Conservation (phyloP, 2,113 vertebrate genomes). For the Anarrhichthys ocellatus region DNA sequence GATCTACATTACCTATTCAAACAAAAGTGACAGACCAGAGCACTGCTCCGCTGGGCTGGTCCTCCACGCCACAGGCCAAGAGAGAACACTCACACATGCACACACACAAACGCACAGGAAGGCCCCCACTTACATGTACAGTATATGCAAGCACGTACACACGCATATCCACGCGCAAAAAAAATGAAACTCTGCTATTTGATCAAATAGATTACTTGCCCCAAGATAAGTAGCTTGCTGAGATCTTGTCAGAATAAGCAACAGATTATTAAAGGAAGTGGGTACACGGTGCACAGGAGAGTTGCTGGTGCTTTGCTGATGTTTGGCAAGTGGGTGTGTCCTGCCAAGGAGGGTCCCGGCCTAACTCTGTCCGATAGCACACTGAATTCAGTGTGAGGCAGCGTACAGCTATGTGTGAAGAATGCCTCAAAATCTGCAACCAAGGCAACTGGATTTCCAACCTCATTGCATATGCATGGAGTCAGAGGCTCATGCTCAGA, state of each 20-base stretch:
- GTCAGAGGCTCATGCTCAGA: constrained; percentile 80
- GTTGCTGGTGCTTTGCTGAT: constrained; percentile 86
- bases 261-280: constrained; percentile 56
- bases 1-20: constrained; percentile 97
- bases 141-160: neutral
- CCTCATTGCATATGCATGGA: constrained; percentile 84
- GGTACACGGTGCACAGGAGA: constrained; percentile 58
- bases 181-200: constrained; percentile 15
- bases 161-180: neutral
- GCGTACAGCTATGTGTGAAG: constrained; percentile 61
- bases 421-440: constrained; percentile 71
- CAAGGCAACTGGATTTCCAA: constrained; percentile 73
- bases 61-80: constrained; percentile 68
- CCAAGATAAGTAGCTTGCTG: constrained; percentile 73
- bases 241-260: constrained; percentile 50
- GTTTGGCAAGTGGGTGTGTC: constrained; percentile 85
- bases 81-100: constrained; percentile 52
- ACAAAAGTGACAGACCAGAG: constrained; percentile 96
- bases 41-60: constrained; percentile 88
- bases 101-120: constrained; percentile 33
- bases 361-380: constrained; percentile 77
- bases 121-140: constrained; percentile 14
- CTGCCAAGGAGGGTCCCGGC: constrained; percentile 84
- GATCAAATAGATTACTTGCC: constrained; percentile 66
- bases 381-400: constrained; percentile 49